These are phyloP conservation scores for Aplocera efformata DNA, from an alignment of 2,888 invertebrate genomes.

Conservation along the genomic window DNA sequence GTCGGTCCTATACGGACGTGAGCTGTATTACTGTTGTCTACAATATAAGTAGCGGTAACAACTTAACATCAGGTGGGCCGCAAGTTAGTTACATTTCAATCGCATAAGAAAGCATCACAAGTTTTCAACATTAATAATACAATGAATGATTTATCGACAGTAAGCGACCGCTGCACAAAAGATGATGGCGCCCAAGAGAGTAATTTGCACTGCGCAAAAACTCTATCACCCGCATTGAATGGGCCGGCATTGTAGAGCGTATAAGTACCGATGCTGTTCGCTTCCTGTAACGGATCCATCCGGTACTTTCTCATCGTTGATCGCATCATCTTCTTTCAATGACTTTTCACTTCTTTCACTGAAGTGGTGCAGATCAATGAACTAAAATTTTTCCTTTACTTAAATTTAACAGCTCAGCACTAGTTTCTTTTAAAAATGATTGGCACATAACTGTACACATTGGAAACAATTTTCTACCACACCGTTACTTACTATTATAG, in stretches of 20 bases:
- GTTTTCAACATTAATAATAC: conserved; percentile 40
- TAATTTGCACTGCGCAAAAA: conserved; percentile 59
- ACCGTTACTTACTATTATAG: conserved; percentile 23
- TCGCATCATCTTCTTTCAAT: conserved; percentile 22
- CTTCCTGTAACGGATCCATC: conserved; percentile 27
- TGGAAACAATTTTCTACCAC: conserved; percentile 17
- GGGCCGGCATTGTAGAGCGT: conserved; percentile 24
- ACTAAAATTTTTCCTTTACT: conserved; percentile 8
- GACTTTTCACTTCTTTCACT: conserved; percentile 14
- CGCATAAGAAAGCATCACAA: conserved; percentile 11
- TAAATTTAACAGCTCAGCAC: not conserved
- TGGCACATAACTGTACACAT: conserved; percentile 21
- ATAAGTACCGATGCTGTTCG: conserved; percentile 25
- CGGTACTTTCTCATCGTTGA: conserved; percentile 22
- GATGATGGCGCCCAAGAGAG: conserved; percentile 48
- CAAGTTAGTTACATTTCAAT: too few species aligned
- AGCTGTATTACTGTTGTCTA: too few species aligned
- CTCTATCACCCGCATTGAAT: conserved; percentile 36
- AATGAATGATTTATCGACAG: conserved; percentile 56
- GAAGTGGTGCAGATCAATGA: conserved; percentile 11
- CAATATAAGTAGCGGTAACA: too few species aligned
- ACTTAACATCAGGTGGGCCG: too few species aligned
- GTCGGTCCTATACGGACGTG: too few species aligned
- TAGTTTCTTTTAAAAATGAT: conserved; percentile 11
- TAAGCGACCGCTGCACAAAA: conserved; percentile 43